Evolutionary conservation across 2,797 vertebrate genomes (phyloP).

Genomic region (Acropternis orthonyx): DNA sequence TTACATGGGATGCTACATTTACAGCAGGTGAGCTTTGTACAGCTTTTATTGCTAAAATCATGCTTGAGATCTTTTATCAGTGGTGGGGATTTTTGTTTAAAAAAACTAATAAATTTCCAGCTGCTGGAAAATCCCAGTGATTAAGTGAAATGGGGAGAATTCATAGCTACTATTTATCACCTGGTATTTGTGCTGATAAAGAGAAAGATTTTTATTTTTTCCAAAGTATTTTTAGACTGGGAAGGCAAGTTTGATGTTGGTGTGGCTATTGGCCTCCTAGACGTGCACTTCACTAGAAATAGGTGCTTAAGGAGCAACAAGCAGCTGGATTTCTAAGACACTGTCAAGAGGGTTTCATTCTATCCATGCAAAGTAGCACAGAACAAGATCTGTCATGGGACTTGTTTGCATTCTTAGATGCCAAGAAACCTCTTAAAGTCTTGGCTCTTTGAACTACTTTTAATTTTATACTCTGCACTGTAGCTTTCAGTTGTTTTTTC

Average conservation of each 20-base stretch:
- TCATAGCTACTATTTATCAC: neutral
- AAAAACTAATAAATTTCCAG: neutral
- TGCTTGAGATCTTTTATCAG: neutral
- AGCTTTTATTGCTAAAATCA: neutral
- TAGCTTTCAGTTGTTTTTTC: neutral
- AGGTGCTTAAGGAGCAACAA: neutral
- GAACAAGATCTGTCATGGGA: neutral
- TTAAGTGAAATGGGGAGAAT: neutral
- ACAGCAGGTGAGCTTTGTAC: conserved; percentile 83
- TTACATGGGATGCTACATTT: conserved; percentile 82
- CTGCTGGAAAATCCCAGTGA: neutral
- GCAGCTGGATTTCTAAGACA: neutral
- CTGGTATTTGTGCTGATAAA: neutral
- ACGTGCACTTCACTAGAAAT: neutral
- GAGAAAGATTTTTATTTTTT: neutral
- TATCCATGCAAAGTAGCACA: neutral
- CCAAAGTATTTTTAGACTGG: neutral
- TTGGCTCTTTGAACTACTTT: neutral
- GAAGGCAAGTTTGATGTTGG: neutral
- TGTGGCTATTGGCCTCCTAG: neutral
- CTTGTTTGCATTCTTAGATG: neutral
- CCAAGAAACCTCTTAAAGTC: neutral
- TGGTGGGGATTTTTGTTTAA: neutral
- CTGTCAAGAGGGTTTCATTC: neutral
- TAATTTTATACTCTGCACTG: neutral